Evolutionary conservation across 2,797 vertebrate genomes (phyloP).

Genomic region (Liparis tanakae): DNA sequence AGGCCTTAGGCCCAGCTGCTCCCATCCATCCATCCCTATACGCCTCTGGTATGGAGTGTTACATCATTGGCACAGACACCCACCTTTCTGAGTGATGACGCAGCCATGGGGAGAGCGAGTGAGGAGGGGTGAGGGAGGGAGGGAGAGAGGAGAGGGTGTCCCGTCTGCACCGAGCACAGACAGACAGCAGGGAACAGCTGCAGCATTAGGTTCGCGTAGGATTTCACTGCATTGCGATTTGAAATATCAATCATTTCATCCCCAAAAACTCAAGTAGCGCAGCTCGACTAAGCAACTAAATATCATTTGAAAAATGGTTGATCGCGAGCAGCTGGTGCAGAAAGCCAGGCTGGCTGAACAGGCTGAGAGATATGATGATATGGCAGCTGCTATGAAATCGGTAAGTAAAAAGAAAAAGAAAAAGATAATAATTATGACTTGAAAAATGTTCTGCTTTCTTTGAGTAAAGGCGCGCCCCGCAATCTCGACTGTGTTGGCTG

Average conservation of each 20-base stretch:
- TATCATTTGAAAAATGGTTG: slow-evolving; percentile 88
- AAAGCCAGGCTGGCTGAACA: slow-evolving; percentile 99
- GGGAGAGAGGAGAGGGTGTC: slow-evolving; percentile 73
- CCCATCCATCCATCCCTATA: slow-evolving; percentile 36
- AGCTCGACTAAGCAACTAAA: slow-evolving; percentile 58
- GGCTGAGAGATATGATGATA: slow-evolving; percentile 98
- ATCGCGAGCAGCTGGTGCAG: slow-evolving; percentile 99
- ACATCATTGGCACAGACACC: slow-evolving; percentile 81
- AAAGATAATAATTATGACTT: neutral
- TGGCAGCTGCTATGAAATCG: slow-evolving; percentile 99
- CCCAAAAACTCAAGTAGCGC: slow-evolving; percentile 53
- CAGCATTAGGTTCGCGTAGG: slow-evolving; percentile 75
- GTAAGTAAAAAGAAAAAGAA: slow-evolving; percentile 84
- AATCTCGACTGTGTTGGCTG: slow-evolving; percentile 22
- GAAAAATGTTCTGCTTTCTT: slow-evolving; percentile 3
- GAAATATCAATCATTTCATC: slow-evolving; percentile 64
- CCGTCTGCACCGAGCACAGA: slow-evolving; percentile 86
- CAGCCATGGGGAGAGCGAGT: slow-evolving; percentile 65
- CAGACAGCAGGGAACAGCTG: slow-evolving; percentile 89
- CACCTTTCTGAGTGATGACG: slow-evolving; percentile 80
- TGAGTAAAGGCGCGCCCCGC: slow-evolving; percentile 43
- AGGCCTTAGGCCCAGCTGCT: slow-evolving; percentile 43
- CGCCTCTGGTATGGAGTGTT: slow-evolving; percentile 76
- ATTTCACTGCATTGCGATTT: slow-evolving; percentile 81
- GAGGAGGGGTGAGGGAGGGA: slow-evolving; percentile 59